Percentiles rank a stretch among this genome's conserved stretches.
Conservation (phyloP, 2,888 invertebrate species). For the Drosophila birchii region DNA sequence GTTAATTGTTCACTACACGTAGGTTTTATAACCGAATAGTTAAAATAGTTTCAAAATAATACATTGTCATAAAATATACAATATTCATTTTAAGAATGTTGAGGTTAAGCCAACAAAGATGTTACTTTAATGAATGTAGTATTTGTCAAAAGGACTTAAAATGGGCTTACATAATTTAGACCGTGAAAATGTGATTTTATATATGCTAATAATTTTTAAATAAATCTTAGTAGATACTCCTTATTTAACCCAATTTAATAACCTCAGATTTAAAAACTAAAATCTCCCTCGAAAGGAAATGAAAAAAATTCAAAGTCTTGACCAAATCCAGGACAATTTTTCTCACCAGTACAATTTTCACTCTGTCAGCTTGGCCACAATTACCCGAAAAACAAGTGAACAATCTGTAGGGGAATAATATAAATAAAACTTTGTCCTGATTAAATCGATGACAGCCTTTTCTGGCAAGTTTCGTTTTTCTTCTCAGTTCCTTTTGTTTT, state of each 20-base stretch:
- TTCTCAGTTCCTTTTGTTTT: conserved; percentile 19
- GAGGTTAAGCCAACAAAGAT: background rate
- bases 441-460: conserved; percentile 45
- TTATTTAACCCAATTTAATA: too few species aligned
- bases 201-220: background rate
- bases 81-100: background rate
- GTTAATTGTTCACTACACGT: background rate
- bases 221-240: background rate
- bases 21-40: background rate
- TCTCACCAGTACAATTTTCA: background rate
- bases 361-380: conserved; percentile 8
- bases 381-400: conserved; percentile 25
- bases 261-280: background rate
- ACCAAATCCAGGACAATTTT: background rate
- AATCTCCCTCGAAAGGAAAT: background rate
- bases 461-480: conserved; percentile 37
- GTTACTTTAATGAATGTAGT: background rate
- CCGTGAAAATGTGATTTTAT: background rate
- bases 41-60: background rate
- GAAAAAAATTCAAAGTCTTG: background rate
- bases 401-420: conserved; percentile 25
- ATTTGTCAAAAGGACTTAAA: background rate
- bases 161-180: too few species aligned
- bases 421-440: conserved; percentile 35
- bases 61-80: background rate